Evolutionary conservation across 2,888 invertebrate species (phyloP), one percentile per base, ranked within the genome.

Genomic region (Synanthedon andrenaeformis): DNA sequence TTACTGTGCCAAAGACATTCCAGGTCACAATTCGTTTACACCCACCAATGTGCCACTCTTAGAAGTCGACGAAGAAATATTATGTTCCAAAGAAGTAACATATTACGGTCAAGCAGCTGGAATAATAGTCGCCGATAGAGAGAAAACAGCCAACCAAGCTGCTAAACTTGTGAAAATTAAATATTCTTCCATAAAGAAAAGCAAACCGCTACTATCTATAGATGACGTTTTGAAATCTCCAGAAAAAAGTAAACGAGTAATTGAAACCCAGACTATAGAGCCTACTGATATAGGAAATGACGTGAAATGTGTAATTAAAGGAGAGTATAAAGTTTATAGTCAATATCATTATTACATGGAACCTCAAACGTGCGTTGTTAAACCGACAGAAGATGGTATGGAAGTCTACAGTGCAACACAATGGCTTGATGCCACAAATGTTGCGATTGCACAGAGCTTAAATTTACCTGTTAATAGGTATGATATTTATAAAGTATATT

Each of bases 321-420:
- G 93, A 0, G 81, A 82, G 51, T 74, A 90, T 56, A 82, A 87
- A 53, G 61, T 90, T 58, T 91, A 91, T 5, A 70, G 89, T 6
- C 94, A 95, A 67, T 93, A 92, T 69, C 94, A 94, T 70, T 93
- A 90, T 63, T 90, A 91, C 10, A 92, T 95, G 92, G 95, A 95
- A 65, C 90, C 92, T 0, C 93, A 93, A 48, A 89, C 89, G 0
- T 90, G 91, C 56, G 86, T 93, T 1, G 91, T 88, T n/a, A 72
- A 90, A 17, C 94, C 93, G 0, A 88, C 87, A 17, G 95, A 95
- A 70, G 92, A 93, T 60, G 93, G 92, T 0, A 75, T 93, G 61
- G 91, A 93, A 57, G 89, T 95, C 0, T 90, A 89, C 62, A 78
- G 90, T 0, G 69, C 92, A 1, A 89, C 91, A 0, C 93, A 94